Base-by-base conservation (phyloP, 2,888 invertebrate genomes). In the Lycophotia porphyrea region DNA sequence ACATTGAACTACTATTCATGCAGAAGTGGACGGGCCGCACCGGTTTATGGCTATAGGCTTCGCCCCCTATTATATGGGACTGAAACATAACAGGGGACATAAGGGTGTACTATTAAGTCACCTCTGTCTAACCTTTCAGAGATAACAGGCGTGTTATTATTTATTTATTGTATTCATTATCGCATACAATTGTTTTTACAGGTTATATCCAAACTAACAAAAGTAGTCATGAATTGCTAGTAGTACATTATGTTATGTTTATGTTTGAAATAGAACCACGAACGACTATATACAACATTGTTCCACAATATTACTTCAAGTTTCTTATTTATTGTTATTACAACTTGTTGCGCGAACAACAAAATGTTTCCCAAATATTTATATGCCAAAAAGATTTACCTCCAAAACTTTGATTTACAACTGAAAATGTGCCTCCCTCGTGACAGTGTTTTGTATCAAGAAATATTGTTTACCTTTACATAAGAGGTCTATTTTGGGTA, bases 381-480 rank as follows among this genome's bases (percentile, higher is more conserved):
- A 64, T 61, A 60, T 77, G 74, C 47, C 63, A 39, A 52, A n/a
- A 24, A 58, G 76, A 72, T 79, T 74, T 78, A 78, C 60, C 34
- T n/a, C 13, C 47, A n/a, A 68, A 81, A 76, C 65, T 84, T 78
- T 84, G 84, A 81, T 84, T 73, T 81, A 84, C 74, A 55, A 34
- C 70, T 55, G 36, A 71, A 47, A 47, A 42, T 66, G 27, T 60
- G n/a, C 55, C 63, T 69, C 7, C n/a, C 39, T 36, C 49, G 11
- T 71, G 81, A 77, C 63, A 64, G 76, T 36, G 39, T 60, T 71
- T 52, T 47, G 18, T 71, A 71, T 65, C 0, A 65, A 71, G 78
- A 86, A 63, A 71, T 81, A 81, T 86, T 58, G 42, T 71, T 49
- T 71, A 71, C 63, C 63, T 67, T 75, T 63, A n/a, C 24, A 7